phyloP scores from a whole-genome alignment of 2,888 invertebrate genomes.

The Philereme vetulata region DNA sequence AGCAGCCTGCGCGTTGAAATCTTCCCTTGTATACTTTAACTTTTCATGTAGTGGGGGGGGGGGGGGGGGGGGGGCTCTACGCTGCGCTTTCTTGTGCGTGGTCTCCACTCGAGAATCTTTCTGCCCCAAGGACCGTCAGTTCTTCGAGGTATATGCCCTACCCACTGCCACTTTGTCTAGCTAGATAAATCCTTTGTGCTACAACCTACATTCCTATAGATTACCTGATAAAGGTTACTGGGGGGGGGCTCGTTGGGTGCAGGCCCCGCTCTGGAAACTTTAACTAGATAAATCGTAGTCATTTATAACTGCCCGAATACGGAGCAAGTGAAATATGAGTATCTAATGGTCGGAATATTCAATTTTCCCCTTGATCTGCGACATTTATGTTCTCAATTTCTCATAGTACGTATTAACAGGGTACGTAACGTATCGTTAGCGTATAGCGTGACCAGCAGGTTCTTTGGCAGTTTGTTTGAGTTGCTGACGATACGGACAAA shows the following conservation, averaged over 20 bases:
- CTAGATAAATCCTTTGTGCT: too few relatives aligned
- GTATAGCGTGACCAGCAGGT: constrained; percentile 33
- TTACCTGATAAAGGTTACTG: too few relatives aligned
- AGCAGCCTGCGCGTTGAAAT: constrained; percentile 15
- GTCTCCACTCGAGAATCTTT: too few relatives aligned
- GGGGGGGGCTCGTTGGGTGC: too few relatives aligned
- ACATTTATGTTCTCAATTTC: constrained; percentile 41
- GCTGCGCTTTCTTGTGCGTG: too few relatives aligned
- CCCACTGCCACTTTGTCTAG: too few relatives aligned
- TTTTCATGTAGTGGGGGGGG: not conserved
- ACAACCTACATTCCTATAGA: too few relatives aligned
- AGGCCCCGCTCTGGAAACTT: too few relatives aligned
- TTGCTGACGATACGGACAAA: too few relatives aligned
- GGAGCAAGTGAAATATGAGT: constrained; percentile 30
- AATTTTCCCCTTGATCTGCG: constrained; percentile 31
- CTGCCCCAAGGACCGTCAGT: too few relatives aligned
- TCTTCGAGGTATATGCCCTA: too few relatives aligned
- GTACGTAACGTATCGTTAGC: constrained; percentile 49
- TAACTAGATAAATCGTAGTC: constrained; percentile 26
- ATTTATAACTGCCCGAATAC: constrained; percentile 18
- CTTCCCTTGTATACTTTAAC: constrained; percentile 11
- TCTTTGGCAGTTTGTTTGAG: constrained; percentile 19
- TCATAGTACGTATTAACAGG: constrained; percentile 18
- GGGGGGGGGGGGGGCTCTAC: too few relatives aligned
- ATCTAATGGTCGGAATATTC: constrained; percentile 44